These are phyloP conservation scores for Campoplex nolae DNA, from an alignment of 2,888 invertebrate species.

Conservation along the genomic window DNA sequence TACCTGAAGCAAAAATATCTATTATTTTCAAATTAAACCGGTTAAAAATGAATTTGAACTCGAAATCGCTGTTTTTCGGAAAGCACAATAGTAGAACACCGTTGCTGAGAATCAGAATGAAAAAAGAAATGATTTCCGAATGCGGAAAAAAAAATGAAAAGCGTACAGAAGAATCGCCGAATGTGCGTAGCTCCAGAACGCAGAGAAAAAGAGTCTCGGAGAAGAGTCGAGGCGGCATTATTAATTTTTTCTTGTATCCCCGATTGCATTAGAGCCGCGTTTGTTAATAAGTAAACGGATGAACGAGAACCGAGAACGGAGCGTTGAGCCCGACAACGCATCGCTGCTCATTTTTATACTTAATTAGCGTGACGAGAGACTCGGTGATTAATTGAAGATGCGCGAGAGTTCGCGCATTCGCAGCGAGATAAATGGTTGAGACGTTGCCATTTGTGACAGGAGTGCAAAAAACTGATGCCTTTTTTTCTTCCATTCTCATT, in stretches of 20 bases:
- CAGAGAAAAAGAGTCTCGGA: slow-evolving; percentile 3
- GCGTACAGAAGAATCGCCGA: slow-evolving; percentile 3
- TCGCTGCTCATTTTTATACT: slow-evolving; percentile 48
- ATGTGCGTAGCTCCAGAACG: slow-evolving; percentile 6
- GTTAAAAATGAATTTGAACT: neutral
- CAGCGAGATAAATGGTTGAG: slow-evolving; percentile 27
- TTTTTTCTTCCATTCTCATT: neutral
- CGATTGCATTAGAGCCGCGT: neutral
- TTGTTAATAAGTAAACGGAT: slow-evolving; percentile 41
- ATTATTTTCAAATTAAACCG: neutral
- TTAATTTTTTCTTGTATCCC: slow-evolving; percentile 33
- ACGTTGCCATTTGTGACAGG: slow-evolving; percentile 35
- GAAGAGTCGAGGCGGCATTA: slow-evolving; percentile 4
- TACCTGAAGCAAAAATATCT: neutral
- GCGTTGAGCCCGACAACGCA: slow-evolving; percentile 23
- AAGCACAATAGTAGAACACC: neutral
- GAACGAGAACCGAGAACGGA: slow-evolving; percentile 35
- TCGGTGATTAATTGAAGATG: slow-evolving; percentile 54
- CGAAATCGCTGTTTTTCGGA: neutral
- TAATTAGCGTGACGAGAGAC: slow-evolving; percentile 64
- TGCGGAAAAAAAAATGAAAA: slow-evolving; percentile 21
- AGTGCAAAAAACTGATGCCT: neutral
- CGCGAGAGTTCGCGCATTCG: slow-evolving; percentile 5
- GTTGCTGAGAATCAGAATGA: slow-evolving; percentile 6
- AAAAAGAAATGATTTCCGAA: slow-evolving; percentile 19